phyloP scores from a whole-genome alignment of 2,797 vertebrate genomes.

The Ctenochaetus hawaiiensis region DNA sequence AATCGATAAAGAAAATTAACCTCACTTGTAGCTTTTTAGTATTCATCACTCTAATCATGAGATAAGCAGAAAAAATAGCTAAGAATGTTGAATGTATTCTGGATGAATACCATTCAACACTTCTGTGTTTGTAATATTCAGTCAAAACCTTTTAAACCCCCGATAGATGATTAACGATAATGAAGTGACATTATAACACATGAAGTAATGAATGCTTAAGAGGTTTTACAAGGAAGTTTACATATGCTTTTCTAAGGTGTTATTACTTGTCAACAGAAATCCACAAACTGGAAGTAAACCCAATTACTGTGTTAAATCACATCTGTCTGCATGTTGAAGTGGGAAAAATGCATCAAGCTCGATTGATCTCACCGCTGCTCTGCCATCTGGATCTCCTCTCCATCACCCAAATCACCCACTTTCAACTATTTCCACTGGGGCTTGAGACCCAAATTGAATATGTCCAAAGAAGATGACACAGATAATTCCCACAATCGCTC shows the following conservation, averaged over 20 bases:
- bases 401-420: constrained; percentile 83
- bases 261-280: constrained; percentile 73
- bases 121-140: background rate
- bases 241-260: constrained; percentile 51
- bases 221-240: constrained; percentile 41
- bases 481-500: constrained; percentile 90
- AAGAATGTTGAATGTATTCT: background rate
- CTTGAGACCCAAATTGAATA: constrained; percentile 89
- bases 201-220: constrained; percentile 32
- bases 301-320: constrained; percentile 81
- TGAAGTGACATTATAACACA: constrained; percentile 22
- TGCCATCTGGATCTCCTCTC: constrained; percentile 83
- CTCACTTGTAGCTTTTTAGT: too few species aligned
- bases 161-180: background rate
- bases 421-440: constrained; percentile 85
- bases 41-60: constrained; percentile 1
- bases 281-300: constrained; percentile 69
- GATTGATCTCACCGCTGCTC: constrained; percentile 81
- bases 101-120: background rate
- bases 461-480: constrained; percentile 88
- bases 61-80: background rate
- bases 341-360: constrained; percentile 76
- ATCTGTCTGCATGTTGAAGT: constrained; percentile 79
- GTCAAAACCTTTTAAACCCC: background rate
- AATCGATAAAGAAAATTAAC: background rate